Base-by-base conservation (phyloP, 2,797 vertebrate species). In the Columba guinea region DNA sequence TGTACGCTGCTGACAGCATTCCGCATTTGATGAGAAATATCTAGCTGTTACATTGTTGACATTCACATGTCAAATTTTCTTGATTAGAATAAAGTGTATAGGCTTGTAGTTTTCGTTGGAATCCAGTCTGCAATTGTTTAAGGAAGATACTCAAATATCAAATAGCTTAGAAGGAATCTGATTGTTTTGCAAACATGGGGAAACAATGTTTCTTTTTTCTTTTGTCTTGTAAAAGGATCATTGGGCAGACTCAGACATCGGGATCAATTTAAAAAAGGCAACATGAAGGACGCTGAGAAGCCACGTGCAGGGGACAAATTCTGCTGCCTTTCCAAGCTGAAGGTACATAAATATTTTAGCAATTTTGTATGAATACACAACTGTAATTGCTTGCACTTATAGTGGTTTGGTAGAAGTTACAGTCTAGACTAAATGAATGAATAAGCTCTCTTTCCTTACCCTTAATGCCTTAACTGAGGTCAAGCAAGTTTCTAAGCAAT, bases 271-370 rank as follows among this genome's bases (percentile, higher is more conserved):
- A 6, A 67, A 74, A 92, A 84, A 90, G 35, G 8, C 59, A 88
- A 22, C 56, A 96, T 97, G 95, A 91, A 90, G 44, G 65, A 96
- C 41, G 17, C 32, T 77, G 56, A 69, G 85, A 94, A 94, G 53
- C 85, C 80, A 81, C 19, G 0, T 41, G 82, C 94, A 41, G 85
- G 10, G 19, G 77, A 95, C 58, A 97, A 86, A 76, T 49, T 92
- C 76, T 96, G 89, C 35, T 91, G 91, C 52, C 49, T 96, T 93
- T 94, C 96, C 79, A 96, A 91, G 74, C 70, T 97, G 86, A 93
- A 95, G 95, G 95, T 97, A 96, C 59, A 46, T 51, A 80, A 75
- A 41, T 41, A 63, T 84, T 88, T 81, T 10, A 46, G 14, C 1
- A 1, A 17, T 58, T 94, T 74, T 69, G 4, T 7, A 19, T 35